Evolutionary conservation across 2,113 vertebrate genomes (phyloP), one percentile per base, ranked within the genome.

Genomic region (Sisor rabdophorus): DNA sequence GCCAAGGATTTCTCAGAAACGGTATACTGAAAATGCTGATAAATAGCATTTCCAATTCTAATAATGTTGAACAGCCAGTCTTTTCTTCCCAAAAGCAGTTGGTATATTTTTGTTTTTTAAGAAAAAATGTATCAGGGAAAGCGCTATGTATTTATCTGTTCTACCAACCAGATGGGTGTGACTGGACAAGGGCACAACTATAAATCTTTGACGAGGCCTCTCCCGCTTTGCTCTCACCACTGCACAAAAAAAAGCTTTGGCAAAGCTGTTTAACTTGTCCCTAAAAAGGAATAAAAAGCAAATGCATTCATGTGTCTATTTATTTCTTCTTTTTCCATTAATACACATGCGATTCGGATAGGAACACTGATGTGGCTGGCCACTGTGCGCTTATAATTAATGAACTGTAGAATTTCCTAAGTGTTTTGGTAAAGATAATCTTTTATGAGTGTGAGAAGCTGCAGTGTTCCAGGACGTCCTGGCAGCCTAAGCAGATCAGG

Each of bases 351-450:
- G n/a, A 26, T 79, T 64, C 50, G 65, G 55, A 71, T 78, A 78
- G 68, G 44, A 68, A 68, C 17, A 40, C 61, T 76, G 70, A 73
- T 79, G 72, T 67, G 72, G 58, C 44, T 69, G 53, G 55, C 40
- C 53, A 76, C 48, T 75, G 71, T 75, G 59, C 30, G 40, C 60
- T 54, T 75, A 65, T 80, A 80, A 76, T 75, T 79, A 70, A 76
- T 81, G 69, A 70, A 76, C 74, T 75, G 81, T 77, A 68, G 60
- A 30, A 65, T 71, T 30, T 26, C 53, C 68, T 70, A 64, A 55
- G 63, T 73, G 81, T 75, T 80, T 79, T 80, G 80, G 80, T 80
- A 80, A 82, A 75, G 78, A 82, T 72, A 55, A 71, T 80, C 78
- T n/a, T 82, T 78, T 80, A 73, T 26, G 59, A 84, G 72, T 64